phyloP scores from a whole-genome alignment of 2,888 invertebrate genomes.

The Eulithis prunata region DNA sequence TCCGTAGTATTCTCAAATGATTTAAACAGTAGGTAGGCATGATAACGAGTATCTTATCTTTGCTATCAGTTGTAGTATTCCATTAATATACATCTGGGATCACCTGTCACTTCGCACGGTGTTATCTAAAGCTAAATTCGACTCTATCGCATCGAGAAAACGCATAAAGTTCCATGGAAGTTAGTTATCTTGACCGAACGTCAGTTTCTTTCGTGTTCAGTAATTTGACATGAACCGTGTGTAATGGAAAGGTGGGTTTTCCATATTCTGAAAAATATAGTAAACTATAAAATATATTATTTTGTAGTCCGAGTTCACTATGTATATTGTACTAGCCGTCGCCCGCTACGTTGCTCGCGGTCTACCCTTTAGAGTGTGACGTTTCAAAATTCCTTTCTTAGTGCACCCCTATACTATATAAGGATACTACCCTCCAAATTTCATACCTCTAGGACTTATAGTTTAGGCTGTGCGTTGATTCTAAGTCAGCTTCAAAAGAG shows the following conservation, averaged over 20 bases:
- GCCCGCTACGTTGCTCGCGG: too few species aligned
- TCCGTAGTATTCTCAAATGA: constrained; percentile 21
- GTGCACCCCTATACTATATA: too few species aligned
- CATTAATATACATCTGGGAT: constrained; percentile 47
- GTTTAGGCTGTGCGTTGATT: too few species aligned
- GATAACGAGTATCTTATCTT: constrained; percentile 64
- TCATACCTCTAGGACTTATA: too few species aligned
- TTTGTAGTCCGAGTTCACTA: too few species aligned
- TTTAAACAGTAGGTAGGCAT: constrained; percentile 38
- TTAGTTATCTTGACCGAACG: constrained; percentile 25
- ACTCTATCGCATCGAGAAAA: constrained; percentile 10
- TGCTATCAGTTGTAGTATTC: constrained; percentile 55
- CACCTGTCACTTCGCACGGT: constrained; percentile 64
- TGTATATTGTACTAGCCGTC: too few species aligned
- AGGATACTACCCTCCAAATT: too few species aligned
- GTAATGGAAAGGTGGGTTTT: constrained; percentile 10
- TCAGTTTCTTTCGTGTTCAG: constrained; percentile 25
- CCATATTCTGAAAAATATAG: not conserved
- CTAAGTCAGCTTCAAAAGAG: too few species aligned
- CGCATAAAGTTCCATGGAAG: constrained; percentile 11
- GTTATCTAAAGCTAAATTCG: constrained; percentile 22
- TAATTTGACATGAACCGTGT: constrained; percentile 22
- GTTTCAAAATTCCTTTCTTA: too few species aligned
- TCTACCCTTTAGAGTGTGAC: too few species aligned
- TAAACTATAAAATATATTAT: not conserved